Evolutionary conservation across 2,113 vertebrate genomes (phyloP).

Genomic region (Bos javanicus): DNA sequence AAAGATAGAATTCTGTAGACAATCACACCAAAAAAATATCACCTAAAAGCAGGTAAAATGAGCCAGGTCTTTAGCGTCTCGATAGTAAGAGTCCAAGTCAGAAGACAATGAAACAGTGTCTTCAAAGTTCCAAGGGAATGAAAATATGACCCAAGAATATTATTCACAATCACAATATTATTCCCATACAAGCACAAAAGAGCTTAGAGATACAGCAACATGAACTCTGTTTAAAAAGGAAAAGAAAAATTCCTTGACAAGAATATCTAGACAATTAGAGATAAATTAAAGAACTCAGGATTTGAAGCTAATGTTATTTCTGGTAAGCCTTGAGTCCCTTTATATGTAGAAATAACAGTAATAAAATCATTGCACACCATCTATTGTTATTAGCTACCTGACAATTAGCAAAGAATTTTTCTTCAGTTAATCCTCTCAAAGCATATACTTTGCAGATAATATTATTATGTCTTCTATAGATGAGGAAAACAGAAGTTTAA

Average conservation of each 20-base stretch:
- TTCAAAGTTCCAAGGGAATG: neutral
- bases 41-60: neutral
- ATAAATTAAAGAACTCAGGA: neutral
- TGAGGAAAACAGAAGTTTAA: neutral
- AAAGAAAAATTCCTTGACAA: neutral
- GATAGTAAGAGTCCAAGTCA: neutral
- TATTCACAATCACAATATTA: neutral
- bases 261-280: neutral
- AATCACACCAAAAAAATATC: neutral
- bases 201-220: neutral
- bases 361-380: neutral
- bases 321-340: neutral
- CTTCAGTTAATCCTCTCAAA: neutral
- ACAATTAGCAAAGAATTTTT: neutral
- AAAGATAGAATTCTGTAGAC: slow-evolving; percentile 27
- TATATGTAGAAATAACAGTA: neutral
- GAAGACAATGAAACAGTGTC: neutral
- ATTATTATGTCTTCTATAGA: neutral
- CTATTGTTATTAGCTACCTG: neutral
- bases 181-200: neutral
- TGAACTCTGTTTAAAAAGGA: neutral
- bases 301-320: neutral
- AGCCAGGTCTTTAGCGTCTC: neutral
- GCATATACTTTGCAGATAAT: neutral
- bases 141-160: neutral